phyloP scores from a whole-genome alignment of 1,140 invertebrate genomes.

The Neuroterus valhalla region DNA sequence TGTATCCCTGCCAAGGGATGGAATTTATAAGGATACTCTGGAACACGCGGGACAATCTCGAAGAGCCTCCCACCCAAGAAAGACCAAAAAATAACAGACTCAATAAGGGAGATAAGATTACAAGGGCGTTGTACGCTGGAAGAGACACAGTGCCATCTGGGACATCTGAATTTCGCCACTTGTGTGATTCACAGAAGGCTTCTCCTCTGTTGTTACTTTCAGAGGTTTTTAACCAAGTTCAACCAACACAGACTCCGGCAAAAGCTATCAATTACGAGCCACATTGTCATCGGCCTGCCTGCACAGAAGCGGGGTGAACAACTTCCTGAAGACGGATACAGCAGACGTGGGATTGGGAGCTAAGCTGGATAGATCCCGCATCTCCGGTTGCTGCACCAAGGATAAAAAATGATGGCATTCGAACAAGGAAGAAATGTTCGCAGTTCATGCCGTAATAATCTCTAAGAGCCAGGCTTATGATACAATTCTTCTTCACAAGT shows the following conservation, averaged over 20 bases:
- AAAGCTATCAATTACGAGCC: too few relatives aligned
- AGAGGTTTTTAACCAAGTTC: constrained; percentile 36
- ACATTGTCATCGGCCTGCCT: constrained; percentile 4
- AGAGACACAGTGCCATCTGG: too few relatives aligned
- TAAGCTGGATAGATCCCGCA: too few relatives aligned
- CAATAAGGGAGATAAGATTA: neutral
- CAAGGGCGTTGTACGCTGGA: constrained; percentile 34
- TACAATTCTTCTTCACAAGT: constrained; percentile 31
- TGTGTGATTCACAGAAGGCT: too few relatives aligned
- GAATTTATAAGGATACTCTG: constrained; percentile 47
- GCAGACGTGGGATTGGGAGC: constrained; percentile 49
- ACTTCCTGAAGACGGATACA: constrained; percentile 44
- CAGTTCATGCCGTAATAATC: too few relatives aligned
- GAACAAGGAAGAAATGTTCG: too few relatives aligned
- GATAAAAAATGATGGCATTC: too few relatives aligned
- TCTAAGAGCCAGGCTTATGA: neutral
- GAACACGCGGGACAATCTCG: too few relatives aligned
- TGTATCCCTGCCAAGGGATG: constrained; percentile 38
- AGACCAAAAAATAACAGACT: too few relatives aligned
- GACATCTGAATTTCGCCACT: too few relatives aligned
- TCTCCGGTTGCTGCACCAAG: too few relatives aligned
- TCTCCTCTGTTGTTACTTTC: constrained; percentile 41
- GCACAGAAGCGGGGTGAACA: constrained; percentile 31
- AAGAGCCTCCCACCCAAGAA: too few relatives aligned
- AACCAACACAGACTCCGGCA: constrained; percentile 31